These are phyloP conservation scores for Drosophila niveifrons DNA, from an alignment of 2,888 invertebrate genomes.

Conservation along the genomic window DNA sequence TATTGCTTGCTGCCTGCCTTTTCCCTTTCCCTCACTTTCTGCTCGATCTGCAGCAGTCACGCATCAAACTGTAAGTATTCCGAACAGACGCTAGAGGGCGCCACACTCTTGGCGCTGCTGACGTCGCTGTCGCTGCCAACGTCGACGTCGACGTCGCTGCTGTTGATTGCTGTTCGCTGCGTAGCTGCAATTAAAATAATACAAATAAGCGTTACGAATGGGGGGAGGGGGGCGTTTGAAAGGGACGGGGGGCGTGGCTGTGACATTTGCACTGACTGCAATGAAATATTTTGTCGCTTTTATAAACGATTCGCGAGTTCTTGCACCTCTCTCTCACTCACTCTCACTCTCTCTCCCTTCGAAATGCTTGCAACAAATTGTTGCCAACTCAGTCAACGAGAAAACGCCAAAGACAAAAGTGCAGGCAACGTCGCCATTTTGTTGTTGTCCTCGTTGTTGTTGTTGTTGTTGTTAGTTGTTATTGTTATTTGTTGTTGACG, in stretches of 20 bases:
- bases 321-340: not conserved
- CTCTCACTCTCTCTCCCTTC: not conserved
- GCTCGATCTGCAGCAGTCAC: not conserved
- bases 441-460: slow-evolving; percentile 15
- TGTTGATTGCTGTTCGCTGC: slow-evolving; percentile 34
- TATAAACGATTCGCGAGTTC: slow-evolving; percentile 18
- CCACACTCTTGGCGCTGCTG: slow-evolving; percentile 3
- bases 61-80: not conserved
- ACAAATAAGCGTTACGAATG: slow-evolving; percentile 52
- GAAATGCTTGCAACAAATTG: slow-evolving; percentile 33
- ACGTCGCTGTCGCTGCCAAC: no score
- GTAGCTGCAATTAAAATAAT: slow-evolving; percentile 63
- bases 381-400: slow-evolving; percentile 40
- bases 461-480: slow-evolving; percentile 20
- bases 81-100: not conserved
- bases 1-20: not conserved
- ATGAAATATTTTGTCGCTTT: slow-evolving; percentile 53
- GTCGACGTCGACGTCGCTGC: slow-evolving; percentile 4
- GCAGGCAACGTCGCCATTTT: slow-evolving; percentile 15
- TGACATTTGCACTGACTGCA: slow-evolving; percentile 50
- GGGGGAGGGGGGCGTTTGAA: not conserved
- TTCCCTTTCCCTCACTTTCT: no score
- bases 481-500: slow-evolving; percentile 34
- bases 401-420: slow-evolving; percentile 37
- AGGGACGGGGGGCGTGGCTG: slow-evolving; percentile 11